These are phyloP conservation scores for Archocentrus centrarchus DNA, from an alignment of 2,113 vertebrate genomes.

Conservation along the genomic window DNA sequence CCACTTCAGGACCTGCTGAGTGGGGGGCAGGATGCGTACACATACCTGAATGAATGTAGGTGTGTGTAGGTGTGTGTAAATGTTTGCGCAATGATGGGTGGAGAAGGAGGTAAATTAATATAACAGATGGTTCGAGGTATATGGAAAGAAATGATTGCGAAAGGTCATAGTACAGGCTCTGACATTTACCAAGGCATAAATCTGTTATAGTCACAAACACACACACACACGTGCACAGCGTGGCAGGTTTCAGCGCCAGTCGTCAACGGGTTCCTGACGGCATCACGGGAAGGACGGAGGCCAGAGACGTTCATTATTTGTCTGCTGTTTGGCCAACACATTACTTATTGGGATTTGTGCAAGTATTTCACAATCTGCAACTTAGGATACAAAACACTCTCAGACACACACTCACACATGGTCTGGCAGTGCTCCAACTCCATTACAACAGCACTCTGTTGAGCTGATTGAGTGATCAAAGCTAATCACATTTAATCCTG, in stretches of 20 bases:
- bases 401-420: conserved; percentile 1
- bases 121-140: conserved; percentile 56
- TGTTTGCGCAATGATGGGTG: neutral
- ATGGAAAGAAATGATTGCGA: conserved; percentile 53
- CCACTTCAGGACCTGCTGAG: neutral
- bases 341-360: conserved; percentile 32
- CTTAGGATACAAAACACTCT: conserved; percentile 21
- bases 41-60: neutral
- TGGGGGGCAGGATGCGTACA: neutral
- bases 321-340: conserved; percentile 23
- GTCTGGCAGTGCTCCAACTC: conserved; percentile 54
- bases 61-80: neutral
- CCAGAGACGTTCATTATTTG: neutral
- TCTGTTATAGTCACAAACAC: conserved; percentile 25
- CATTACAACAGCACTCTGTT: conserved; percentile 58
- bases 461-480: conserved; percentile 72
- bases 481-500: conserved; percentile 73
- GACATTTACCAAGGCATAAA: conserved; percentile 64
- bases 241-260: neutral
- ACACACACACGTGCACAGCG: conserved; percentile 18
- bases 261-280: conserved; percentile 1
- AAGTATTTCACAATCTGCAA: conserved; percentile 18
- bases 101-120: conserved; percentile 56
- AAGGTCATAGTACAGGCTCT: conserved; percentile 64
- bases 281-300: neutral